A percentile compares a stretch with the other conserved stretches of the same genome.
Evolutionary conservation across 2,888 invertebrate genomes (phyloP).

Genomic region (Sipunculus nudus): DNA sequence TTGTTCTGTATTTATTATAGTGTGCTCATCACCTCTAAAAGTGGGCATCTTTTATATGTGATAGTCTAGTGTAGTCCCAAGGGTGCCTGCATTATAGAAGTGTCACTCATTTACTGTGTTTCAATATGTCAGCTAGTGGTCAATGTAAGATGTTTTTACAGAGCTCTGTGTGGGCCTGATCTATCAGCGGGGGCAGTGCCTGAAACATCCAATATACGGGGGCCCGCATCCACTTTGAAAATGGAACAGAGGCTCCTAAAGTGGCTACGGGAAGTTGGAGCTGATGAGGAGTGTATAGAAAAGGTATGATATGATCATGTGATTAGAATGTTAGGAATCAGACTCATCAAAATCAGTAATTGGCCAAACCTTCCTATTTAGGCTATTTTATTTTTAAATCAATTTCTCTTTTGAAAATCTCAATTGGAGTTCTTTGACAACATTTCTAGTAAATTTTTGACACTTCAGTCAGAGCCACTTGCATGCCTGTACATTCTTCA

Average conservation of each 20-base stretch:
- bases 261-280: constrained; percentile 78
- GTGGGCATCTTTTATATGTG: no score
- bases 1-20: no score
- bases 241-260: constrained; percentile 73
- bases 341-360: not conserved
- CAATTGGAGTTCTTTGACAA: not conserved
- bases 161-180: no score
- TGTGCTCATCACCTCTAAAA: no score
- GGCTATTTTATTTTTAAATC: not conserved
- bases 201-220: no score
- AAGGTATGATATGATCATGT: constrained; percentile 66
- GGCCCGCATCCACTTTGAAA: no score
- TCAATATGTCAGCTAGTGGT: not conserved
- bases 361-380: no score
- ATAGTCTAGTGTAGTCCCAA: not conserved
- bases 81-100: not conserved
- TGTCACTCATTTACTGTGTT: not conserved
- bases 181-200: no score
- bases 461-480: no score
- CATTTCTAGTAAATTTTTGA: not conserved
- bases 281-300: constrained; percentile 76
- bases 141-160: constrained; percentile 2
- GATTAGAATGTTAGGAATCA: not conserved
- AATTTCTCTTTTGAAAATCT: not conserved
- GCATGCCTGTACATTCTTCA: no score